These are phyloP conservation scores for Pygathrix nemaeus DNA, from an alignment of 2,113 vertebrate species.

Conservation along the genomic window DNA sequence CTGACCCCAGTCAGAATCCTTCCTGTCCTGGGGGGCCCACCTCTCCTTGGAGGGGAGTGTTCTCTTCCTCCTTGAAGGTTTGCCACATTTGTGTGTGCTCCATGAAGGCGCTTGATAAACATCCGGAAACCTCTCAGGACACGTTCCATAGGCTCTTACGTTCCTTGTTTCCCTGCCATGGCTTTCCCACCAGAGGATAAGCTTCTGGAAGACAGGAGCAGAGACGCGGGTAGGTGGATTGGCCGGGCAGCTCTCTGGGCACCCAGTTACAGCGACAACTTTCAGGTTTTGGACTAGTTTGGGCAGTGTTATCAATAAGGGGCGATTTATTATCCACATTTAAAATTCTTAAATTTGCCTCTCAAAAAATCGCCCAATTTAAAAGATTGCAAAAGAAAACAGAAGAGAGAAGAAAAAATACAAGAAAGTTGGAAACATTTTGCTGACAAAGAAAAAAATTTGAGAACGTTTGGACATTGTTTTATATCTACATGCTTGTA, in stretches of 20 bases:
- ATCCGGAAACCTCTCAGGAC: not conserved
- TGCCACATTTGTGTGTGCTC: not conserved
- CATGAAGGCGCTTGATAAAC: rapidly evolving
- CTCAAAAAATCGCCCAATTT: not conserved
- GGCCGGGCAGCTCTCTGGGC: not conserved
- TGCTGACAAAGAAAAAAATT: not conserved
- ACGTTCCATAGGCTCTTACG: not conserved
- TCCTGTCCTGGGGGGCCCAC: not conserved
- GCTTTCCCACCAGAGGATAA: not conserved
- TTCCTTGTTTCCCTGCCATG: not conserved
- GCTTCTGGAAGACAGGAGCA: not conserved
- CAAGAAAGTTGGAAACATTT: not conserved
- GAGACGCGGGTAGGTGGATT: not conserved
- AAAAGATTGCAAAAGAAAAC: not conserved
- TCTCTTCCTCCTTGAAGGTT: not conserved
- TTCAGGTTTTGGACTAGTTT: not conserved
- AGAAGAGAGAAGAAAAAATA: not conserved
- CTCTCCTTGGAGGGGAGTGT: not conserved
- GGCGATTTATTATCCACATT: not conserved
- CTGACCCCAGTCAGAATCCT: rapidly evolving
- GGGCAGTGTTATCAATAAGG: not conserved
- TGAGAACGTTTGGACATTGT: not conserved
- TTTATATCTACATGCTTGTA: not conserved
- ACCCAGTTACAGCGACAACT: no score
- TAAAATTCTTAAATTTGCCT: not conserved